Conservation (phyloP, 2,113 vertebrate species). For the Odocoileus virginianus region DNA sequence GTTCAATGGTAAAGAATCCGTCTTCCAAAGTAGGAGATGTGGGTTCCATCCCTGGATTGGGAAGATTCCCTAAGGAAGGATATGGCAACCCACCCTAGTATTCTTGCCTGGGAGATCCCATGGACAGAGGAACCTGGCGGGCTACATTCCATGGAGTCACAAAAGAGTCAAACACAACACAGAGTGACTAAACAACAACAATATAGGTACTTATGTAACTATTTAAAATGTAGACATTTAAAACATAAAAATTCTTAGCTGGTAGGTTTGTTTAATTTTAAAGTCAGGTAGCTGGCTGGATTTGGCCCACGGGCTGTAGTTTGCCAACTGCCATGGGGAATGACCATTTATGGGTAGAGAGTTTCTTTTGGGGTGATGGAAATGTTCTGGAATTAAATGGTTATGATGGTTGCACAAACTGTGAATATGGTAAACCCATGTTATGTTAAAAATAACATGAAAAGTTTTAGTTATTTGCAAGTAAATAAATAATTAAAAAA, state of each 20-base stretch:
- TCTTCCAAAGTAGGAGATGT: neutral
- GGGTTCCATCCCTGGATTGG: neutral
- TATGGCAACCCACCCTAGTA: neutral
- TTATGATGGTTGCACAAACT: neutral
- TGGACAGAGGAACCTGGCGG: neutral
- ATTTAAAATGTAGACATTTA: neutral
- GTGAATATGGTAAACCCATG: neutral
- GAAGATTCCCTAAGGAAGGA: neutral
- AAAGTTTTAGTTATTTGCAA: neutral
- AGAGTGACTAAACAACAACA: neutral
- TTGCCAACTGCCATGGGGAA: neutral
- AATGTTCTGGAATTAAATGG: neutral
- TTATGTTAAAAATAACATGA: constrained; percentile 21
- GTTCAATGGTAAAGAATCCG: neutral
- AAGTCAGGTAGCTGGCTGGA: neutral
- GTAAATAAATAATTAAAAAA: neutral
- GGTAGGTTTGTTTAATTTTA: neutral
- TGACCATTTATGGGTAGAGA: neutral
- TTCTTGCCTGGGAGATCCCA: neutral
- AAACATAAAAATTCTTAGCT: neutral
- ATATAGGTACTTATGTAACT: neutral
- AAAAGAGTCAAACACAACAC: neutral
- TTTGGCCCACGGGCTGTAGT: neutral
- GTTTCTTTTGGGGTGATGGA: neutral
- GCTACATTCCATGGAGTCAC: neutral